Base-by-base conservation (phyloP, 2,113 vertebrate genomes). In the Cynoglossus semilaevis region DNA sequence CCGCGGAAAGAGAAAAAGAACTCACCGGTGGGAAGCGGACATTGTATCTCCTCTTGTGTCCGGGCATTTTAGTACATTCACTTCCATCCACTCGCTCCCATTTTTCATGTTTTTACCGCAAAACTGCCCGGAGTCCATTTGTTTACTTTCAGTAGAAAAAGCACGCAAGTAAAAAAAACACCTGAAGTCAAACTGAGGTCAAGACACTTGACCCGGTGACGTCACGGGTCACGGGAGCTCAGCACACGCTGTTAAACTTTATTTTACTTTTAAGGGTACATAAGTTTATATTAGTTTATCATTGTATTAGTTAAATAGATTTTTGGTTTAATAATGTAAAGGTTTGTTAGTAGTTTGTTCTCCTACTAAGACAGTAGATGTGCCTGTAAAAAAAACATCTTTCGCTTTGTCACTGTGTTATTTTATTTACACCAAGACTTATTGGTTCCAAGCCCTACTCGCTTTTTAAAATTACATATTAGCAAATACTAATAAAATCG, bases 11-110 rank as follows among this genome's bases (percentile, higher is more conserved):
- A 15, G 7, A 3, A 13, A 14, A 2, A 0, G n/a, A 1, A 88
- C 90, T 91, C 76, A 92, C 91, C 1, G 89, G 89, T 42, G 87
- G 81, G 57, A 92, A 91, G 1, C 89, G 85, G 15, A 90, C 84
- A 37, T 72, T 88, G 40, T 86, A 91, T 72, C 58, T 87, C 48
- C 80, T 87, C 72, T 86, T 91, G 51, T 82, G 77, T 70, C 86
- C 81, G 15, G 88, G 86, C 90, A 91, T 92, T 41, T 81, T 51
- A 9, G 5, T 56, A 7, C 51, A 19, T 60, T 57, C 8, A 72
- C 12, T 52, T 46, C 51, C 50, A 67, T 16, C 48, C 4, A 19
- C 1, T 51, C 12, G 15, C 0, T 62, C 69, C 66, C 74, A 80
- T 80, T 48, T 38, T 58, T 70, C 80, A 87, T 87, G 57, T 78